A percentile compares a stretch with the other conserved stretches of the same genome.
These are phyloP conservation scores for Formica aserva DNA, from an alignment of 2,888 invertebrate species.

Conservation along the genomic window DNA sequence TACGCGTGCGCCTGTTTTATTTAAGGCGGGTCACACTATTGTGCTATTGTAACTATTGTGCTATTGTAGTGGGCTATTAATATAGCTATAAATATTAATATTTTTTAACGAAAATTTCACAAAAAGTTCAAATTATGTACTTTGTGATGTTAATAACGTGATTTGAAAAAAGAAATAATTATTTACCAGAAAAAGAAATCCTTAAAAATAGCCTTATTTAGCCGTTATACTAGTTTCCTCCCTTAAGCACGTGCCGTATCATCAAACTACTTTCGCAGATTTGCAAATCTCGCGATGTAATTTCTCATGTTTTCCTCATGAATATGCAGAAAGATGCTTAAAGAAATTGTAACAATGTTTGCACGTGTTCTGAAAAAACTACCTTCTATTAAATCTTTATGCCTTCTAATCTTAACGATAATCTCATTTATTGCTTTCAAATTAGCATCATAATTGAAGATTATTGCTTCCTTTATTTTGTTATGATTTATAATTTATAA, in stretches of 20 bases:
- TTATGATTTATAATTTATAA: not conserved
- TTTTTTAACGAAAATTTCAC: no score
- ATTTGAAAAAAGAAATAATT: no score
- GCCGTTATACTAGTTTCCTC: no score
- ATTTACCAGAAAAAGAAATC: no score
- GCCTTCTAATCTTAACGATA: not conserved
- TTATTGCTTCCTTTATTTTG: not conserved
- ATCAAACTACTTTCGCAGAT: not conserved
- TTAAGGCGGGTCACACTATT: no score
- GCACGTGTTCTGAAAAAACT: not conserved
- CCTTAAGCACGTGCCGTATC: not conserved
- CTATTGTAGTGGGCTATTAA: no score
- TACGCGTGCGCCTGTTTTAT: no score
- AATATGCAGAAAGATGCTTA: not conserved
- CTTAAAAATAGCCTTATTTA: no score
- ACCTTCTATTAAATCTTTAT: not conserved
- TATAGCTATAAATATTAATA: no score
- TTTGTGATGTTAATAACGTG: no score
- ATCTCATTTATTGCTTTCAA: slow-evolving; percentile 1
- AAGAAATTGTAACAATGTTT: not conserved
- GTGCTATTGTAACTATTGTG: no score
- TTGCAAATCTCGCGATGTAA: not conserved
- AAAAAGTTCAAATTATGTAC: no score
- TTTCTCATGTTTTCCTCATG: not conserved
- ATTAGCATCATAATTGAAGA: not conserved